Percentiles rank a stretch among this genome's conserved stretches.
phyloP scores from a whole-genome alignment of 2,113 vertebrate genomes.

The Mobula birostris region DNA sequence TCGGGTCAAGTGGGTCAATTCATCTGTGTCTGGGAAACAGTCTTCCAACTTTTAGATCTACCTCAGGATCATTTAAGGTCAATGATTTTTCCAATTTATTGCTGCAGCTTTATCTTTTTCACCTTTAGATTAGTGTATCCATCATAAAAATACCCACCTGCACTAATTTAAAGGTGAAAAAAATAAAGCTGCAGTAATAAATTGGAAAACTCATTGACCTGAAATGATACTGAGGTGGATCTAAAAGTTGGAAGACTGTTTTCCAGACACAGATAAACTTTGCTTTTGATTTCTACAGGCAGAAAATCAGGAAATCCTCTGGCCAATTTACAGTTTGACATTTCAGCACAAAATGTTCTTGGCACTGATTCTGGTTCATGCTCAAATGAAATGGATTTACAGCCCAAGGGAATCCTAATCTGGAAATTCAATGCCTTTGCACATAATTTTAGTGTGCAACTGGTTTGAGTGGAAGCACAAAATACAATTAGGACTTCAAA shows the following conservation, averaged over 20 bases:
- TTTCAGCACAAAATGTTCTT: slow-evolving; percentile 23
- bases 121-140: background rate
- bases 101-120: background rate
- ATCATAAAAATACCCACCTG: background rate
- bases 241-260: background rate
- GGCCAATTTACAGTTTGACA: background rate
- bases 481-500: no score
- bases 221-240: background rate
- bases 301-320: background rate
- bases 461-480: no score
- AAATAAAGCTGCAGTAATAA: background rate
- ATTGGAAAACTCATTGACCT: background rate
- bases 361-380: background rate
- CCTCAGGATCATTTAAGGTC: background rate
- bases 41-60: background rate
- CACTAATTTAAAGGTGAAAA: background rate
- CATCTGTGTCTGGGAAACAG: background rate
- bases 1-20: background rate
- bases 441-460: no score
- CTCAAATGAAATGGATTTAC: background rate
- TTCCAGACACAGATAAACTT: background rate
- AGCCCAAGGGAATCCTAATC: background rate
- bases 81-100: background rate
- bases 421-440: no score
- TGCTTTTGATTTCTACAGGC: background rate